Percentiles rank a stretch among this genome's conserved stretches.
Conservation (phyloP, 1,140 invertebrate species). For the Pogonomyrmex californicus region DNA sequence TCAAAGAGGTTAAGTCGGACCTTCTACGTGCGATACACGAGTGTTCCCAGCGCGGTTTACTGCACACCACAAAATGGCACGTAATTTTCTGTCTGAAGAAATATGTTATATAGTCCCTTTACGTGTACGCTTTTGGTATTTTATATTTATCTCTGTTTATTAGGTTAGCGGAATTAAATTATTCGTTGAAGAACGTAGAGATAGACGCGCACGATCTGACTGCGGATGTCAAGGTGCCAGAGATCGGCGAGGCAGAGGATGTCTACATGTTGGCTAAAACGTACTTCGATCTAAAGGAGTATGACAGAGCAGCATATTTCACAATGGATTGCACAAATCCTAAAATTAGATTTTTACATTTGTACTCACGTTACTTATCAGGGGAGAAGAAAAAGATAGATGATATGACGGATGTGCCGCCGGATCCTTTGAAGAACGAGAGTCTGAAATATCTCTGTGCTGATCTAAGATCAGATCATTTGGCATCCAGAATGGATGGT, state of each 20-base stretch:
- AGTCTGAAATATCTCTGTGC: constrained; percentile 88
- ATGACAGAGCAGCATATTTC: constrained; percentile 96
- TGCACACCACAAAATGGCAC: constrained; percentile 92
- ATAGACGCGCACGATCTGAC: constrained; percentile 84
- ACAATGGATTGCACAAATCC: constrained; percentile 90
- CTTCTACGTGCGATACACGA: constrained; percentile 90
- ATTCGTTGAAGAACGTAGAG: constrained; percentile 90
- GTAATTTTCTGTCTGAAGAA: constrained; percentile 21
- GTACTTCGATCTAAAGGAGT: constrained; percentile 97
- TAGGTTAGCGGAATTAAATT: constrained; percentile 94
- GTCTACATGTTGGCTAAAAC: constrained; percentile 94
- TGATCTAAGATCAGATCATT: constrained; percentile 88
- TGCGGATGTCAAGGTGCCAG: constrained; percentile 80
- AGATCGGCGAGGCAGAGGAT: constrained; percentile 89
- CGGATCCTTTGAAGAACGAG: constrained; percentile 89
- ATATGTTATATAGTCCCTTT: not conserved
- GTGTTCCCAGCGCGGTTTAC: constrained; percentile 91
- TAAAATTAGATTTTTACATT: constrained; percentile 93
- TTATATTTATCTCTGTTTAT: constrained; percentile 31
- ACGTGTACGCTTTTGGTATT: not conserved
- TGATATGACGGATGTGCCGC: constrained; percentile 92
- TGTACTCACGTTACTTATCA: constrained; percentile 95
- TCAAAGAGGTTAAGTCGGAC: constrained; percentile 90
- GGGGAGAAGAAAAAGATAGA: constrained; percentile 96
- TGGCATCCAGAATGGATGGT: constrained; percentile 92